Percentiles rank a stretch among this genome's conserved stretches.
Evolutionary conservation across 2,113 vertebrate species (phyloP).

Genomic region (Micromys minutus): DNA sequence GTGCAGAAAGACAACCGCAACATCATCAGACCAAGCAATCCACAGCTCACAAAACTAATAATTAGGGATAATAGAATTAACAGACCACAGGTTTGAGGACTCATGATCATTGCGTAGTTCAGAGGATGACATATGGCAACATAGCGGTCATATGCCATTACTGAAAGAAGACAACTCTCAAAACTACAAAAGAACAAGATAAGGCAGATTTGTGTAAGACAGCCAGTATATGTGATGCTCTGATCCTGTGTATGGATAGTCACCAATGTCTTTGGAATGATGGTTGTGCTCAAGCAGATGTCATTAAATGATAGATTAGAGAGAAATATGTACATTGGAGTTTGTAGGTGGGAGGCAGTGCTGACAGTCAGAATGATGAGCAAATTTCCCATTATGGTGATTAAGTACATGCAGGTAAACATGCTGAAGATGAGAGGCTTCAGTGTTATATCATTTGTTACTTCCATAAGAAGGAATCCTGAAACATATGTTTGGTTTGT

Average conservation of each 20-base stretch:
- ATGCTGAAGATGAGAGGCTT: not conserved
- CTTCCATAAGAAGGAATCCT: slow-evolving; percentile 47
- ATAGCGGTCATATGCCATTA: not conserved
- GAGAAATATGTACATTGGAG: not conserved
- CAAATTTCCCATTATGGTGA: not conserved
- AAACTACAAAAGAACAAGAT: not conserved
- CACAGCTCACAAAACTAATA: not conserved
- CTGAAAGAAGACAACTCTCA: not conserved
- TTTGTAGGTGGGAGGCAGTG: not conserved
- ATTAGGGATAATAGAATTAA: not conserved
- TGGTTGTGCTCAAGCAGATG: slow-evolving; percentile 47
- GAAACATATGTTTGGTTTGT: not conserved
- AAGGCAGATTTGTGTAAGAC: not conserved
- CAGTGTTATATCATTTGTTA: not conserved
- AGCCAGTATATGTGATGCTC: not conserved
- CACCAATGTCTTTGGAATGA: not conserved
- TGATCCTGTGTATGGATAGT: slow-evolving; percentile 16
- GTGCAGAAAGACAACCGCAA: not conserved
- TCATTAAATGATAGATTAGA: slow-evolving; percentile 26
- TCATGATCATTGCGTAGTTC: slow-evolving; percentile 27
- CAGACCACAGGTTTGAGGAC: not conserved
- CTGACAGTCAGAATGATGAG: not conserved
- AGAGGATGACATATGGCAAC: not conserved
- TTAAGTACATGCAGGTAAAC: not conserved
- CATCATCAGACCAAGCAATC: slow-evolving; percentile 21